A percentile compares a stretch with the other conserved stretches of the same genome.
These are phyloP conservation scores for Pemphigus obesinymphae DNA, from an alignment of 1,140 invertebrate species.

Conservation along the genomic window DNA sequence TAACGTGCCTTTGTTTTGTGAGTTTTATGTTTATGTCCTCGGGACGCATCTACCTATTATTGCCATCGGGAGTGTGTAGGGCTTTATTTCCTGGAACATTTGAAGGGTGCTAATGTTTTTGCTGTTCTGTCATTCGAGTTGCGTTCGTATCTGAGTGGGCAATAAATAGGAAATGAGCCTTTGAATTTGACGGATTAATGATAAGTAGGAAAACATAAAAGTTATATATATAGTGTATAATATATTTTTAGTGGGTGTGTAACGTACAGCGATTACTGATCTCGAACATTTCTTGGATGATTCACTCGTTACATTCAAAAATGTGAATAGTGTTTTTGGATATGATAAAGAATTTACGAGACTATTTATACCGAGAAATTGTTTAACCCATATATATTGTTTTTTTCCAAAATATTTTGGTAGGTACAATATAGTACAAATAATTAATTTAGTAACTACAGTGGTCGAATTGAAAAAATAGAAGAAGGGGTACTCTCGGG, in stretches of 20 bases:
- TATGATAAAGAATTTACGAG: no score
- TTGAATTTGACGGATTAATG: neutral
- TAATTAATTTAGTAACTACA: no score
- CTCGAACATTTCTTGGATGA: neutral
- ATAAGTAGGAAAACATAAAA: neutral
- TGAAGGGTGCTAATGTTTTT: neutral
- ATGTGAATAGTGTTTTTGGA: neutral
- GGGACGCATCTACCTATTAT: neutral
- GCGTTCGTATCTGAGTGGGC: neutral
- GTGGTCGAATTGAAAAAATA: no score
- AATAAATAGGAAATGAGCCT: neutral
- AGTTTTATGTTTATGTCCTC: neutral
- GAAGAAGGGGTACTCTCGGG: no score
- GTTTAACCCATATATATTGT: no score
- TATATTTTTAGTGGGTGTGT: neutral
- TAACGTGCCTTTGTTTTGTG: neutral
- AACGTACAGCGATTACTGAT: neutral
- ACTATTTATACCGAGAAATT: no score
- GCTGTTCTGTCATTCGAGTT: neutral
- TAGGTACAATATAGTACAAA: no score
- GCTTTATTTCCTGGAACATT: neutral
- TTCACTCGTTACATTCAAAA: neutral
- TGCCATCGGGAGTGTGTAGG: neutral
- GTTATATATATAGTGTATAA: neutral
- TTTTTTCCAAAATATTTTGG: no score